These are phyloP conservation scores for Ectropis grisescens DNA, from an alignment of 1,140 invertebrate genomes.

Conservation along the genomic window DNA sequence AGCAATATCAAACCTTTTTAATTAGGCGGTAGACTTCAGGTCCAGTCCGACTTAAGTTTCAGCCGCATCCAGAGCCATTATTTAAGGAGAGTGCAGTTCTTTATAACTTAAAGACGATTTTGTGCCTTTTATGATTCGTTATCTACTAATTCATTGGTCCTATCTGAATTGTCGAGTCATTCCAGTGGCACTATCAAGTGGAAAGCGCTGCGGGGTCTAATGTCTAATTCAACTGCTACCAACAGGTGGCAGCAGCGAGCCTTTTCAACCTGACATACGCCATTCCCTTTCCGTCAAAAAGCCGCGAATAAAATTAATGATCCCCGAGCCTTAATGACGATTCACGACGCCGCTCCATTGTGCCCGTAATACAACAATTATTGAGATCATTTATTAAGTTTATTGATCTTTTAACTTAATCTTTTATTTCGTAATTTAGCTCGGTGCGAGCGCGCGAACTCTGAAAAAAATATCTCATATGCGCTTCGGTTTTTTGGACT, in stretches of 20 bases:
- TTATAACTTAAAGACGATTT: no score
- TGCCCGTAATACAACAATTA: slow-evolving; percentile 70
- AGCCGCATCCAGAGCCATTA: no score
- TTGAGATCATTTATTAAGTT: slow-evolving; percentile 71
- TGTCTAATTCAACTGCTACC: slow-evolving; percentile 65
- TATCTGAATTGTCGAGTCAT: slow-evolving; percentile 43
- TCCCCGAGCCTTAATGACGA: slow-evolving; percentile 68
- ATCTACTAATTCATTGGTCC: slow-evolving; percentile 1
- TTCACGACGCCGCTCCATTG: slow-evolving; percentile 68
- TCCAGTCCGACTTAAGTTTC: no score
- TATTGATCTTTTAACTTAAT: slow-evolving; percentile 71
- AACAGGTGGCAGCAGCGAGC: slow-evolving; percentile 62
- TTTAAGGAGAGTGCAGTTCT: no score
- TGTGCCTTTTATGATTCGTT: no score
- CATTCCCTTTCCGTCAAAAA: slow-evolving; percentile 64
- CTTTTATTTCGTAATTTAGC: slow-evolving; percentile 71
- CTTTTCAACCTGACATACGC: slow-evolving; percentile 67
- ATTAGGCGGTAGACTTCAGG: no score
- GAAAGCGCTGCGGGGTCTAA: slow-evolving; percentile 50
- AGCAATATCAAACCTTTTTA: no score
- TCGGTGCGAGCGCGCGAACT: slow-evolving; percentile 61
- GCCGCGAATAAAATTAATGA: slow-evolving; percentile 70
- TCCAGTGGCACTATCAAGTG: slow-evolving; percentile 61
- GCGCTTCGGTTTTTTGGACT: slow-evolving; percentile 65
- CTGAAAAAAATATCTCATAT: slow-evolving; percentile 67